A percentile compares a stretch with the other conserved stretches of the same genome.
These are phyloP conservation scores for Tylochromis polylepis DNA, from an alignment of 2,113 vertebrate species.

Conservation along the genomic window DNA sequence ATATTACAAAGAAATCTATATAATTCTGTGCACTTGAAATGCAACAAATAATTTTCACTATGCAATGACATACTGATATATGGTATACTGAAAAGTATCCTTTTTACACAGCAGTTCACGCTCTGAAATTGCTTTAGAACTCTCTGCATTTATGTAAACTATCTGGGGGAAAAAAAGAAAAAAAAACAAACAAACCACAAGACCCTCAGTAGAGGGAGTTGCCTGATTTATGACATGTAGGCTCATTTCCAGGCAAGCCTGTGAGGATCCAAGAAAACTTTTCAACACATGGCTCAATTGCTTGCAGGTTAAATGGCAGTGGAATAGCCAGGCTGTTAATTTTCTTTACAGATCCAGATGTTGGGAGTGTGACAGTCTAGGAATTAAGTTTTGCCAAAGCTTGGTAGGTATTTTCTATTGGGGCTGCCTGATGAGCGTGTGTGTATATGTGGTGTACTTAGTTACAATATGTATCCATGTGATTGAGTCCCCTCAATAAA, in stretches of 20 bases:
- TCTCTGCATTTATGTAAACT: constrained; percentile 37
- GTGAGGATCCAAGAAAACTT: constrained; percentile 56
- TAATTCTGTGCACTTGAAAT: neutral
- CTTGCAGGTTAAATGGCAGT: constrained; percentile 70
- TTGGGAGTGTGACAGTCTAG: constrained; percentile 45
- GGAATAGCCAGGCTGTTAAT: constrained; percentile 49
- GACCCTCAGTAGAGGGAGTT: constrained; percentile 4
- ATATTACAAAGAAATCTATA: neutral
- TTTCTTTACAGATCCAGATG: constrained; percentile 71
- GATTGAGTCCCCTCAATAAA: neutral
- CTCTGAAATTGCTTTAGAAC: constrained; percentile 9
- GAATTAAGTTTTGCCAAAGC: constrained; percentile 40
- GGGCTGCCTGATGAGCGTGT: neutral
- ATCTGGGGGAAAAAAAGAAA: neutral
- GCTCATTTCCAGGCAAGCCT: constrained; percentile 29
- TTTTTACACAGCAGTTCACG: neutral
- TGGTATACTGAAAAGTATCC: neutral
- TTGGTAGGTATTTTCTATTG: constrained; percentile 16
- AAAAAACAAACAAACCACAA: neutral
- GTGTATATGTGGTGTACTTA: neutral
- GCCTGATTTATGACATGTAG: constrained; percentile 53
- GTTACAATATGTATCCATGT: neutral
- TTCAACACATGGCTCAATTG: constrained; percentile 68
- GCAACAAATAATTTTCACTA: neutral
- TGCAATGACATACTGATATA: neutral